phyloP scores from a whole-genome alignment of 2,113 vertebrate genomes.

The Gambusia affinis region DNA sequence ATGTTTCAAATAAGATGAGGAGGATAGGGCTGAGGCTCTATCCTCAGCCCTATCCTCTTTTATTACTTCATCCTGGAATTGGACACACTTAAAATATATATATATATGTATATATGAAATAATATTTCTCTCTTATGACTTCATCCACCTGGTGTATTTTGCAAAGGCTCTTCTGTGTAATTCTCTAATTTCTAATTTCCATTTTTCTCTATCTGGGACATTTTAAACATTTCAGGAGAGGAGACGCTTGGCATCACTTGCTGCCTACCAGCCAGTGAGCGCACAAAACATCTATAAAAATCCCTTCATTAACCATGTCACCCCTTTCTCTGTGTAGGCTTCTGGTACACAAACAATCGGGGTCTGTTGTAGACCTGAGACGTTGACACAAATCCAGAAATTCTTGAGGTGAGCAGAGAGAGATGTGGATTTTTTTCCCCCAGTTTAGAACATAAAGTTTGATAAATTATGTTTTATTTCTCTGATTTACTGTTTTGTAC shows the following conservation, averaged over 20 bases:
- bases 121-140: background rate
- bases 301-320: no score
- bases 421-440: no score
- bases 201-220: background rate
- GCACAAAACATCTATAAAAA: background rate
- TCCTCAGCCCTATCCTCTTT: no score
- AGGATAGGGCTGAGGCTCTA: no score
- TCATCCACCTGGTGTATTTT: background rate
- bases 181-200: background rate
- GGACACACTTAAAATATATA: background rate
- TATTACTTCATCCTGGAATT: background rate
- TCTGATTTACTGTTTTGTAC: conserved; percentile 1
- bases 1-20: background rate
- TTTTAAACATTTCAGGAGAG: background rate
- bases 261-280: background rate
- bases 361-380: background rate
- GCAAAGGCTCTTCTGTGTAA: background rate
- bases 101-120: background rate
- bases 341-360: background rate
- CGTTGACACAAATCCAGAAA: background rate
- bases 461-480: background rate
- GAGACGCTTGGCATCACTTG: background rate
- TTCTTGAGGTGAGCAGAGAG: background rate
- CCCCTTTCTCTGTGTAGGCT: background rate
- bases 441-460: background rate